A percentile compares a stretch with the other conserved stretches of the same genome.
These are phyloP conservation scores for Ammodytes dubius DNA, from an alignment of 2,113 vertebrate genomes.

Conservation along the genomic window DNA sequence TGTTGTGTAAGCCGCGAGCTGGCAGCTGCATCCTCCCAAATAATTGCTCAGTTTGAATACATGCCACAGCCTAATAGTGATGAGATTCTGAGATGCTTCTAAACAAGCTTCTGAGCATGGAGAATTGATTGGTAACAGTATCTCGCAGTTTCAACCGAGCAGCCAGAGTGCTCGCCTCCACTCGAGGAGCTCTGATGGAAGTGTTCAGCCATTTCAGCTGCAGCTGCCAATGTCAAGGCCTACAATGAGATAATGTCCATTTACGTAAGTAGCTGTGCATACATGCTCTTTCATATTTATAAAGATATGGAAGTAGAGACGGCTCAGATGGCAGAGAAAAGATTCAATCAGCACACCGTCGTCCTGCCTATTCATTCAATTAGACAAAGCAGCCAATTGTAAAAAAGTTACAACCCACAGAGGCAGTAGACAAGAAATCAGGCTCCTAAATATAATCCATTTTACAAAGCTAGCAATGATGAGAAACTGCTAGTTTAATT, in stretches of 20 bases:
- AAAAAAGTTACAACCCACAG: conserved; percentile 49
- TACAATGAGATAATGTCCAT: conserved; percentile 55
- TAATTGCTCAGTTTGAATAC: background rate
- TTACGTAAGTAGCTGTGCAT: conserved; percentile 48
- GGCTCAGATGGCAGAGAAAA: conserved; percentile 49
- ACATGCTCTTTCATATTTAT: conserved; percentile 66
- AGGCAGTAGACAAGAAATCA: conserved; percentile 48
- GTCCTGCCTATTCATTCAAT: conserved; percentile 69
- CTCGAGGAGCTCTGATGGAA: conserved; percentile 35
- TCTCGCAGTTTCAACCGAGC: conserved; percentile 55
- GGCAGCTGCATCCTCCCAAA: conserved; percentile 1
- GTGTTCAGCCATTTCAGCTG: conserved; percentile 49
- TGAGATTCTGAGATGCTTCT: conserved; percentile 50
- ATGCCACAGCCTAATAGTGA: conserved; percentile 27
- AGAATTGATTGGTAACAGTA: conserved; percentile 71
- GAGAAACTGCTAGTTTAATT: conserved; percentile 43
- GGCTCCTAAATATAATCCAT: conserved; percentile 46
- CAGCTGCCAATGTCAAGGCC: conserved; percentile 44
- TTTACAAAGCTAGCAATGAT: conserved; percentile 52
- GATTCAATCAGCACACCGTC: conserved; percentile 65
- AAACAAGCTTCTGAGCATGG: conserved; percentile 45
- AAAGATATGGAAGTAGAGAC: conserved; percentile 39
- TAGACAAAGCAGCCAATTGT: conserved; percentile 61
- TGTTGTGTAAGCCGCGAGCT: conserved; percentile 18
- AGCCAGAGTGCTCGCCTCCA: conserved; percentile 52